Evolutionary conservation across 2,113 vertebrate genomes (phyloP), one percentile per base, ranked within the genome.

Genomic region (Steatornis caripensis): DNA sequence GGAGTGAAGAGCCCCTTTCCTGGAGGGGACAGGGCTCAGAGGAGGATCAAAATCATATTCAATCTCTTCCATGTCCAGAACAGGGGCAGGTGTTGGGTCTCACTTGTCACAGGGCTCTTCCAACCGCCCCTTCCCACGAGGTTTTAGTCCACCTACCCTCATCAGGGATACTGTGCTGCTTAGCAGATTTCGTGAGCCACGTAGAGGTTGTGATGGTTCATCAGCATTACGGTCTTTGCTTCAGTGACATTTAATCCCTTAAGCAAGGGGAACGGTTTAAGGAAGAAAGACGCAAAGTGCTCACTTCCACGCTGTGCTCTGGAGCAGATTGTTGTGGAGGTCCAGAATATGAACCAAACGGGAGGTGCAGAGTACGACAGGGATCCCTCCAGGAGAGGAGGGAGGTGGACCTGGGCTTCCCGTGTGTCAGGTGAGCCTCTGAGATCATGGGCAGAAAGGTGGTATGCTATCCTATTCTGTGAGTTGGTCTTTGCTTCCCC

Each of bases 391-490:
- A 45, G 72, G 62, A 16, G 9, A 36, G 62, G 6, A 32, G 39
- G 4, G 32, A 64, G 68, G 4, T 36, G 21, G 49, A 24, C 6
- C 24, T 65, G 58, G 26, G 4, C 45, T 39, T 29, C 6, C n/a
- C 10, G 22, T 22, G 23, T 26, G 49, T 64, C 81, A 26, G 13
- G 13, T 16, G 51, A 78, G 23, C 3, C 45, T 54, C 49, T 12
- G 45, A 32, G 15, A 29, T 8, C 1, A 0, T 13, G 29, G 43
- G 26, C 41, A 49, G 7, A 53, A 29, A 27, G 10, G 3, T 17
- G 27, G 6, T 11, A 0, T 6, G 0, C 65, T 13, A 14, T 4
- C 45, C 23, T 16, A 1, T 12, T 53, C 9, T 12, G 16, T 43
- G 51, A 48, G 36, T 34, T 51, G 2, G 0, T 29, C 5, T 32